phyloP scores from a whole-genome alignment of 2,888 invertebrate genomes.

The Anticlea derivata region DNA sequence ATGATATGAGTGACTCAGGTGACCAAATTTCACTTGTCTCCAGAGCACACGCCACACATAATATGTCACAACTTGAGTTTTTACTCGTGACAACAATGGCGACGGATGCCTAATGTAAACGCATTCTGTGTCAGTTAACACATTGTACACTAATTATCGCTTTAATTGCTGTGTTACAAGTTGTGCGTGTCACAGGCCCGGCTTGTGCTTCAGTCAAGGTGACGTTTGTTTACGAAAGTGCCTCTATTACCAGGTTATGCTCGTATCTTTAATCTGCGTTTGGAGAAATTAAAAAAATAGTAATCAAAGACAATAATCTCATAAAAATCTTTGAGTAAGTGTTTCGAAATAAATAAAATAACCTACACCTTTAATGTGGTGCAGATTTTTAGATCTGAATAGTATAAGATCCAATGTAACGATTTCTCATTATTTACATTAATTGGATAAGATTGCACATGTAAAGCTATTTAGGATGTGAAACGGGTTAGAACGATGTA shows the following conservation, averaged over 20 bases:
- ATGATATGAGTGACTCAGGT: no score
- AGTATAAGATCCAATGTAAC: no score
- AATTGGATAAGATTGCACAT: no score
- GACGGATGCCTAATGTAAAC: constrained; percentile 40
- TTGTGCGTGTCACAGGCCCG: constrained; percentile 42
- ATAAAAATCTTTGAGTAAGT: no score
- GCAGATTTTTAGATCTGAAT: no score
- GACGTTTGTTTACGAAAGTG: constrained; percentile 50
- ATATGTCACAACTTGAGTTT: constrained; percentile 9
- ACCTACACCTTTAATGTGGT: no score
- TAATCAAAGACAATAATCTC: no score
- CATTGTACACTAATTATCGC: constrained; percentile 43
- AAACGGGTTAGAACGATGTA: constrained; percentile 33
- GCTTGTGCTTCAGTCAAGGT: constrained; percentile 47
- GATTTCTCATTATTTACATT: no score
- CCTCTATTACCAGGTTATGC: no score
- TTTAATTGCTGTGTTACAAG: constrained; percentile 49
- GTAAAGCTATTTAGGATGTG: constrained; percentile 5
- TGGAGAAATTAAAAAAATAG: no score
- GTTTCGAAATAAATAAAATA: no score
- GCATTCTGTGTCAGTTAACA: constrained; percentile 46
- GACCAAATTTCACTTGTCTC: background rate
- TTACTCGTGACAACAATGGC: constrained; percentile 37
- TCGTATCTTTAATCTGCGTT: no score
- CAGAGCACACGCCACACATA: background rate